Base-by-base conservation (phyloP, 1,140 invertebrate genomes). In the Triops longicaudatus region DNA sequence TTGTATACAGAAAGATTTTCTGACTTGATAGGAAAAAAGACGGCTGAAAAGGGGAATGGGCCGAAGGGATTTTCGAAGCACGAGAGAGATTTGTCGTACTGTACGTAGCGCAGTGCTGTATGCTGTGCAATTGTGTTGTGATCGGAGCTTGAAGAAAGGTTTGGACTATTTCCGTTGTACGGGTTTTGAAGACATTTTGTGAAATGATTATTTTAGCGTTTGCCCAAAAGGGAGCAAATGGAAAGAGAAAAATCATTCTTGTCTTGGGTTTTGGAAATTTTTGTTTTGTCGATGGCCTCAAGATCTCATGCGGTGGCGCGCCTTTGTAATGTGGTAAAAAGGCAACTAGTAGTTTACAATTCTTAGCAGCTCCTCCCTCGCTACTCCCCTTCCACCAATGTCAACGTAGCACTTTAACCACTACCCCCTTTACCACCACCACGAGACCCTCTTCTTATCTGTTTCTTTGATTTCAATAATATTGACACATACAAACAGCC, bases 251-350 rank as follows among this genome's bases (percentile, higher is more conserved):
- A 63, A 12, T 22, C 0, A 63, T 22, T 63, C 50, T 11, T 63
- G 50, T 63, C 50, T 63, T 63, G n/a, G 50, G 50, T 22, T 63
- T 63, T 63, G 31, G 31, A 37, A 0, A 14, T 63, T 63, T 63
- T 37, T 37, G 22, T 63, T 63, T 63, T 63, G 50, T 63, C n/a
- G 50, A 63, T 63, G 50, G 50, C 50, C n/a, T 63, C 50, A 63
- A 63, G 50, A 63, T 63, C 50, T 63, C 50, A 63, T 17, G 50
- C n/a, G 50, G 50, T 63, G 31, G 31, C 31, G 50, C 50, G 50
- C 22, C 50, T 63, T 37, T 63, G 50, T 63, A 63, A 63, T 63
- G 50, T 63, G 50, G 9, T 63, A 17, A 63, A n/a, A 22, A 63
- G 17, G 50, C 50, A 63, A 37, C 22, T 63, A 63, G 50, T 63